These are phyloP conservation scores for Villa cingulata DNA, from an alignment of 2,888 invertebrate species.

Conservation along the genomic window DNA sequence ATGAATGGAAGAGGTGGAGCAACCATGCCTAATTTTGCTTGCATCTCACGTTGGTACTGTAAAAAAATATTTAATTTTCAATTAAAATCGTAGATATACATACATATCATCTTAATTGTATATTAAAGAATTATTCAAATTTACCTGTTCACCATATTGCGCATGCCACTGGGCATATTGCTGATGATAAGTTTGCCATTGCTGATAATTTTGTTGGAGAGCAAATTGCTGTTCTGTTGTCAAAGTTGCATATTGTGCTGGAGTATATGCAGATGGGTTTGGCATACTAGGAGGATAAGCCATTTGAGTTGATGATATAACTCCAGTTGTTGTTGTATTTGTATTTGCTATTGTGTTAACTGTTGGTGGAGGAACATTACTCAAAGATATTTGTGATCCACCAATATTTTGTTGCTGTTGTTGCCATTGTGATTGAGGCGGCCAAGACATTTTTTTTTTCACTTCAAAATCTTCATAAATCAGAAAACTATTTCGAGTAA, in stretches of 20 bases:
- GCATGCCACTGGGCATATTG: slow-evolving; percentile 36
- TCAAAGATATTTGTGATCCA: no score
- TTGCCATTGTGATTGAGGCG: no score
- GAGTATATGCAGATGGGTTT: slow-evolving; percentile 10
- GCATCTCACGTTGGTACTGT: slow-evolving; percentile 35
- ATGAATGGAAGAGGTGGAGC: slow-evolving; percentile 11
- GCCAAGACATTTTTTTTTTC: no score
- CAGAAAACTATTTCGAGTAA: no score
- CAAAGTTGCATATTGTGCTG: slow-evolving; percentile 31
- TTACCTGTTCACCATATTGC: slow-evolving; percentile 35
- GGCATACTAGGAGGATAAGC: slow-evolving; percentile 3
- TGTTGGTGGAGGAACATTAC: no score
- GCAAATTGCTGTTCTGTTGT: slow-evolving; percentile 33
- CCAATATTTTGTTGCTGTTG: no score
- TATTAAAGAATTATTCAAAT: slow-evolving; percentile 2
- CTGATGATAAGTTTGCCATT: slow-evolving; percentile 34
- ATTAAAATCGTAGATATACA: no score
- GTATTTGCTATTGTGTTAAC: background rate
- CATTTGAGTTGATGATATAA: background rate
- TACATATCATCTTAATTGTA: background rate
- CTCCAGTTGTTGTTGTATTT: background rate
- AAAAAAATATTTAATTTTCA: slow-evolving; percentile 3
- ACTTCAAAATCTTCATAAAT: no score
- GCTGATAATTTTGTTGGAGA: slow-evolving; percentile 34
- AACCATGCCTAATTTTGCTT: slow-evolving; percentile 22